These are phyloP conservation scores for Tetramorium simillimum DNA, from an alignment of 1,140 invertebrate species.

Conservation along the genomic window DNA sequence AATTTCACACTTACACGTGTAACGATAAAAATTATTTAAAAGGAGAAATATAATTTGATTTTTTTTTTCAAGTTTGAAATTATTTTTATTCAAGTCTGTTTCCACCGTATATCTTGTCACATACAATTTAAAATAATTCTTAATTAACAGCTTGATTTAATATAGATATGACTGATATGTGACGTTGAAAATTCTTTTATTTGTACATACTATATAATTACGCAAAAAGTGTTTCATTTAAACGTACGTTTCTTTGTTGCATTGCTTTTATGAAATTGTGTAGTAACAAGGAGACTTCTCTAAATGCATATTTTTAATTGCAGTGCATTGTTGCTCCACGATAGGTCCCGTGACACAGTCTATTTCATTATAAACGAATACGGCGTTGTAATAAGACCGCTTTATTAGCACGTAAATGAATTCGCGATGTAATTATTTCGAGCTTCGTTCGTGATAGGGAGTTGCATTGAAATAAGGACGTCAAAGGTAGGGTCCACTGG, in stretches of 20 bases:
- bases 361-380: constrained; percentile 41
- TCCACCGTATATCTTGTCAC: neutral
- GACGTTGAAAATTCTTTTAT: neutral
- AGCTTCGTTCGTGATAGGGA: neutral
- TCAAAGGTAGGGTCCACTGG: constrained; percentile 14
- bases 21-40: neutral
- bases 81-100: neutral
- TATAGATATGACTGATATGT: neutral
- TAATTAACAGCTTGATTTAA: neutral
- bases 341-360: constrained; percentile 3
- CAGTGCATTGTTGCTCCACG: constrained; percentile 12
- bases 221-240: neutral
- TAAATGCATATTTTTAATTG: constrained; percentile 23
- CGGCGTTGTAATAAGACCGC: constrained; percentile 29
- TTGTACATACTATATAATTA: neutral
- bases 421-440: constrained; percentile 41
- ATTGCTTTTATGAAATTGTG: neutral
- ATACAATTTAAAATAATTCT: neutral
- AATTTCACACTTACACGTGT: neutral
- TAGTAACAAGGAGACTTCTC: neutral
- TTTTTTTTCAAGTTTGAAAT: neutral
- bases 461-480: neutral
- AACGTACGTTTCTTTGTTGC: neutral
- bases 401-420: constrained; percentile 58
- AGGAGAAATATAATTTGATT: too few species aligned